A percentile compares a stretch with the other conserved stretches of the same genome.
phyloP scores from a whole-genome alignment of 2,888 invertebrate species.

The Metellina segmentata region DNA sequence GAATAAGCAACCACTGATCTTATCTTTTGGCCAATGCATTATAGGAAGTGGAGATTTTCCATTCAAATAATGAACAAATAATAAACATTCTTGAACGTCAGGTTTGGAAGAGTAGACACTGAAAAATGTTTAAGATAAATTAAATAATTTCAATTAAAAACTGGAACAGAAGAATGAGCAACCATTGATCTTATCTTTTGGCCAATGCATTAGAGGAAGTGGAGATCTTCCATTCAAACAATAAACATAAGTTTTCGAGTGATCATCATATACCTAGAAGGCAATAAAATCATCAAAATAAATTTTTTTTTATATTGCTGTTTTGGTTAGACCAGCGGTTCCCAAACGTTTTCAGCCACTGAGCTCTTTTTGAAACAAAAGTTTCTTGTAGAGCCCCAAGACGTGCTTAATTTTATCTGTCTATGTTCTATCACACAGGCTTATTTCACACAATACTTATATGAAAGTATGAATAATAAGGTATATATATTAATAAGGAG shows the following conservation, averaged over 20 bases:
- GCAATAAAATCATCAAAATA: neutral
- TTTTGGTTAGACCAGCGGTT: no score
- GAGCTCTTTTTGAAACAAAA: no score
- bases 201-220: constrained; percentile 38
- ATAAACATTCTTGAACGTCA: neutral
- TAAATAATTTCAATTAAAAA: neutral
- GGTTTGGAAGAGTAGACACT: no score
- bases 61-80: constrained; percentile 19
- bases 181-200: constrained; percentile 46
- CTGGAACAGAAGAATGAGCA: neutral
- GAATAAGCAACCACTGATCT: constrained; percentile 3
- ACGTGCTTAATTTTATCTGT: no score
- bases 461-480: no score
- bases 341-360: no score
- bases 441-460: no score
- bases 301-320: neutral
- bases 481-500: no score
- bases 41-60: constrained; percentile 43
- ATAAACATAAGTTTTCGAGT: constrained; percentile 46
- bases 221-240: constrained; percentile 38
- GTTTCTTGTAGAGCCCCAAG: no score
- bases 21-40: constrained; percentile 50
- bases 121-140: neutral
- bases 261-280: constrained; percentile 33
- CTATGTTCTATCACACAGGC: no score